Base-by-base conservation (phyloP, 2,113 vertebrate genomes). In the Carassius carassius region DNA sequence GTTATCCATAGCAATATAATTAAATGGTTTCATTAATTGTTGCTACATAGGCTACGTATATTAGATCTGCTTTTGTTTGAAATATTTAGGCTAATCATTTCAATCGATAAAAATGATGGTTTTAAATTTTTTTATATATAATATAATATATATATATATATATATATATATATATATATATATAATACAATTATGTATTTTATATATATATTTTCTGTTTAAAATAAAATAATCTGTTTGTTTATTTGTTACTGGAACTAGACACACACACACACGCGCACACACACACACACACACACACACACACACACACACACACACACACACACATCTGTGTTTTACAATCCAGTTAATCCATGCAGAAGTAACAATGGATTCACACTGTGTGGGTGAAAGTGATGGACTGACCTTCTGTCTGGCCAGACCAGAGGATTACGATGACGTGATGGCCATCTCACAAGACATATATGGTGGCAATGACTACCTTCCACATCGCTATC, bases 361-460 rank as follows among this genome's bases (percentile, higher is more conserved):
- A 44, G 65, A n/a, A 10, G 49, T 58, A 70, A 78, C 17, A 14
- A 91, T 90, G 89, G 85, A 80, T n/a, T 79, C 79, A 14, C 76
- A 51, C 5, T 82, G 63, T 84, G 25, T 92, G n/a, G 86, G 84
- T 37, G 86, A 88, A 65, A 82, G 84, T 81, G 85, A 85, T 29
- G 91, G 88, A 11, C 83, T 92, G 70, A 90, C 78, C 6, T 92
- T 92, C 83, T 89, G 78, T 78, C 63, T 90, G 74, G 91, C 90
- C 21, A 78, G 63, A 49, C 78, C 74, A n/a, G 79, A 88, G 63
- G 90, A 91, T 85, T 92, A 91, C 51, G 84, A 89, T 56, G 90
- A 91, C 9, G 85, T 91, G 44, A 91, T 92, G 89, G 82, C 82
- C 77, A 91, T 92, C 47, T 92, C 89, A 49, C 51, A 89, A 6